Base-by-base conservation (phyloP, 2,113 vertebrate species). In the Erpornis zantholeuca region DNA sequence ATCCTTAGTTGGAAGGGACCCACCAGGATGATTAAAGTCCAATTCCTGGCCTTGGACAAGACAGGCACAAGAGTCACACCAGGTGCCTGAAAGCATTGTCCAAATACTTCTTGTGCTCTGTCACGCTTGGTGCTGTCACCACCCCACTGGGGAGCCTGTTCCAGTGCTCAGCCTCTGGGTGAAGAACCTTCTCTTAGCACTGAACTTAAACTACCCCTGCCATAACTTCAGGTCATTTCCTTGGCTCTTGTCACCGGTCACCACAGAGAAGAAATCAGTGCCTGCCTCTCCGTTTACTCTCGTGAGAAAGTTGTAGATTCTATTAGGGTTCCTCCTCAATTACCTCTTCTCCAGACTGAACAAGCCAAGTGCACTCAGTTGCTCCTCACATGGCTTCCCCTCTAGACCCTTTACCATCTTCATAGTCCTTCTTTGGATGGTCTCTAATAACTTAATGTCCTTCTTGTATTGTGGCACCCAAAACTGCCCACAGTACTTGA, bases 221-320 rank as follows among this genome's bases (percentile, higher is more conserved):
- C 27, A 36, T 22, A 50, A 11, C 12, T 50, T 57, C 35, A 11
- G 15, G 22, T 11, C 31, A 10, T 52, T 86, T 28, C 35, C 22
- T 28, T 22, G 27, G 6, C 8, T 72, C 23, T 31, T 81, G 14
- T 65, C 18, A 11, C 3, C 68, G 60, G 24, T 29, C 38, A 53
- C 24, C 20, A 53, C 24, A n/a, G 23, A n/a, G 33, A 44, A 52
- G 36, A 52, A 8, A 38, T n/a, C 15, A 38, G 15, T 38, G 28
- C 38, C 19, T 66, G 28, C 38, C 20, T 21, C 29, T 60, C 28
- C 6, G 3, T 33, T 59, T 65, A 33, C 6, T 36, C 33, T 52
- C 2, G 0, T 38, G 28, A 53, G 23, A n/a, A 68, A 53, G 12
- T n/a, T 60, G 9, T n/a, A n/a, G 28, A 29, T 13, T 38, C 20